Evolutionary conservation across 2,113 vertebrate genomes (phyloP).

Genomic region (Callopanchax toddi): DNA sequence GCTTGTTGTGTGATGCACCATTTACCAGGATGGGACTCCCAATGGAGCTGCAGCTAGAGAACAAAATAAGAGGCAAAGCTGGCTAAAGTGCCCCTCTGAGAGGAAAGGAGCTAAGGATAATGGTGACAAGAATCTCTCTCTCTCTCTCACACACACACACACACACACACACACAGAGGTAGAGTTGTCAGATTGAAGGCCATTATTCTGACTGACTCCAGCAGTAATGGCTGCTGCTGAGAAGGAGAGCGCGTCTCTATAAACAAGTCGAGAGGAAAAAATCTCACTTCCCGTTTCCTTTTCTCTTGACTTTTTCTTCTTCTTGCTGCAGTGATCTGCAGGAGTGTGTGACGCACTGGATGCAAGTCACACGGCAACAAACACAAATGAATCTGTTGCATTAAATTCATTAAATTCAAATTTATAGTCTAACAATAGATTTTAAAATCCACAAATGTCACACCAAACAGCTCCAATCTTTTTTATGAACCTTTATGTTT

Average conservation of each 20-base stretch:
- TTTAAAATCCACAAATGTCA: no score
- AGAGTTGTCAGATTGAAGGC: conserved; percentile 44
- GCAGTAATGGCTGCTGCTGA: conserved; percentile 42
- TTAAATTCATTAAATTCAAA: no score
- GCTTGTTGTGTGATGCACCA: conserved; percentile 43
- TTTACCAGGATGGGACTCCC: conserved; percentile 41
- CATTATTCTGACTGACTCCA: conserved; percentile 49
- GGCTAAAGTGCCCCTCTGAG: conserved; percentile 32
- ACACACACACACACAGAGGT: conserved; percentile 12
- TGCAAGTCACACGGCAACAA: background rate
- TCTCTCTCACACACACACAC: background rate
- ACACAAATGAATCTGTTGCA: background rate
- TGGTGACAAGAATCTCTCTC: conserved; percentile 23
- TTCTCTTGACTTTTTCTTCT: no score
- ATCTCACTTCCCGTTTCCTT: conserved; percentile 6
- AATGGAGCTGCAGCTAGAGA: conserved; percentile 29
- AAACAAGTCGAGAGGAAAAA: conserved; percentile 27
- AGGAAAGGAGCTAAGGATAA: conserved; percentile 40
- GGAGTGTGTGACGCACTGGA: background rate
- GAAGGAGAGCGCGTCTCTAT: conserved; percentile 23
- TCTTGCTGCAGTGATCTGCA: conserved; percentile 1
- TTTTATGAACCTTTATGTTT: no score
- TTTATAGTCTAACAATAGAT: no score
- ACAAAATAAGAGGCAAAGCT: conserved; percentile 40
- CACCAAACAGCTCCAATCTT: no score